Evolutionary conservation across 2,113 vertebrate genomes (phyloP).

Genomic region (Mirza zaza): DNA sequence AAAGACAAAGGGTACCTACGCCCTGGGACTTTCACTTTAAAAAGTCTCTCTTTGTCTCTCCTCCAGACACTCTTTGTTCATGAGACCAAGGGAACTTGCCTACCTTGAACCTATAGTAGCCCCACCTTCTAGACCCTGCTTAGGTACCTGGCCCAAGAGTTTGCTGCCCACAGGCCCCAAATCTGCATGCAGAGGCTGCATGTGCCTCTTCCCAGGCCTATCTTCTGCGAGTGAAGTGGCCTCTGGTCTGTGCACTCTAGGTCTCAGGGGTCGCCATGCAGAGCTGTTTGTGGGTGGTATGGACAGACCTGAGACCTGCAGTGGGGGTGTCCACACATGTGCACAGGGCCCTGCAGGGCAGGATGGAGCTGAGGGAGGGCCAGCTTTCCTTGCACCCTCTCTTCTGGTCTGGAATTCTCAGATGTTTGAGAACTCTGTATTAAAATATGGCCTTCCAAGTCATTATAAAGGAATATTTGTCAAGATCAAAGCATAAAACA

Average conservation of each 20-base stretch:
- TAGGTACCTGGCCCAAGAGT: neutral
- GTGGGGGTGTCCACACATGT: too few species aligned
- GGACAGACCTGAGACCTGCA: neutral
- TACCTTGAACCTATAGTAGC: neutral
- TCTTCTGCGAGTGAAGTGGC: neutral
- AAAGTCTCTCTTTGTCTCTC: neutral
- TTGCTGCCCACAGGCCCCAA: neutral
- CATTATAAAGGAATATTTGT: neutral
- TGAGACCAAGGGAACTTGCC: neutral
- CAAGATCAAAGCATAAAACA: constrained; percentile 27
- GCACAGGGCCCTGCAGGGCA: neutral
- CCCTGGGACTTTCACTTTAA: neutral
- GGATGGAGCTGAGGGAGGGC: neutral
- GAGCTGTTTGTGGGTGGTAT: neutral
- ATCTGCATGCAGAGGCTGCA: accelerated
- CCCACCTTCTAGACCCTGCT: neutral
- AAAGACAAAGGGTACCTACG: neutral
- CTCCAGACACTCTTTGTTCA: neutral
- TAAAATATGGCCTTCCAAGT: neutral
- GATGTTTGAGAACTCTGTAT: neutral
- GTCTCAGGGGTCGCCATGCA: neutral
- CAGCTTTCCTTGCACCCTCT: accelerated
- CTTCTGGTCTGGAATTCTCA: neutral
- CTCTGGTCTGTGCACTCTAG: neutral
- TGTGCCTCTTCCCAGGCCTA: neutral